phyloP scores from a whole-genome alignment of 92 coral and sea anemone species.

The Bergia sp. region DNA sequence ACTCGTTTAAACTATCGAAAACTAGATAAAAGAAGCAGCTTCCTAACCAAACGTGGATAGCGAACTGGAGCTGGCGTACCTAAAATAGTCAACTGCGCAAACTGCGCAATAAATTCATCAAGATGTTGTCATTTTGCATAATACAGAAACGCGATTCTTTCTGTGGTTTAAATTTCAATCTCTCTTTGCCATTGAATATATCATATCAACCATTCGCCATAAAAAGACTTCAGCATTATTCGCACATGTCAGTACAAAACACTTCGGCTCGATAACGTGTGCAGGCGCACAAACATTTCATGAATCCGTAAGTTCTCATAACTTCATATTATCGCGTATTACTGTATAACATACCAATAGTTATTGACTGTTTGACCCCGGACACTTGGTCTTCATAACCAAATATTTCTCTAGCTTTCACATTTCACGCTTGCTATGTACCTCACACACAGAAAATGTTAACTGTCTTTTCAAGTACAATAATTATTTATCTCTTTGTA shows the following conservation, averaged over 20 bases:
- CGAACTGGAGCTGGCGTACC: background rate
- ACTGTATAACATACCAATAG: background rate
- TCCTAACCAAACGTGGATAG: background rate
- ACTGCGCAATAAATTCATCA: background rate
- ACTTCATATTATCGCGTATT: background rate
- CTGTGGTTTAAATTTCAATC: background rate
- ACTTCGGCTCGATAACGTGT: too few relatives aligned
- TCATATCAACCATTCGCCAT: too few relatives aligned
- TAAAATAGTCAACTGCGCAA: background rate
- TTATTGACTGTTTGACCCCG: too few relatives aligned
- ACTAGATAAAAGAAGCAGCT: background rate
- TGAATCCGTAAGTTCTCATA: too few relatives aligned
- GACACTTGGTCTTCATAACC: too few relatives aligned
- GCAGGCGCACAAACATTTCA: too few relatives aligned
- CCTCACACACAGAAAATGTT: slow-evolving; percentile 12
- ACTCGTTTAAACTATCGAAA: background rate
- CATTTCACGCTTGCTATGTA: background rate
- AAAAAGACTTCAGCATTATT: too few relatives aligned
- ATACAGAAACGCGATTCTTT: background rate
- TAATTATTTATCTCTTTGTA: background rate
- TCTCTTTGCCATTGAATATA: background rate
- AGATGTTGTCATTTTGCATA: background rate
- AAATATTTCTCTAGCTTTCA: too few relatives aligned
- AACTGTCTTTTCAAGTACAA: background rate
- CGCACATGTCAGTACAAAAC: too few relatives aligned